Evolutionary conservation across 2,888 invertebrate genomes (phyloP).

Genomic region (Baronia brevicornis): DNA sequence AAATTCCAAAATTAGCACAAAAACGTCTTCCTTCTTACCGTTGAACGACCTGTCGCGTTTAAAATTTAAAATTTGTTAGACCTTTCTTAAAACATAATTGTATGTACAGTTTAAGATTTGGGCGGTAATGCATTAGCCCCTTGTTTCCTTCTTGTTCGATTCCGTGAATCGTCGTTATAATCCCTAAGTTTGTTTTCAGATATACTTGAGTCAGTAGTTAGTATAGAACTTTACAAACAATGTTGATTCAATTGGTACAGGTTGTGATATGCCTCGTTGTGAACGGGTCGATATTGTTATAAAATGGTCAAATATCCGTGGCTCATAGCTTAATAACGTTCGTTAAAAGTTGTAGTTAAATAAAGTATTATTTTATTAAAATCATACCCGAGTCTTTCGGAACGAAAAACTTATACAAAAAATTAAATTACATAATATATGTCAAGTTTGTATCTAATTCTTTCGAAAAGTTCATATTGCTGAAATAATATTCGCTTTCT

Average conservation of each 20-base stretch:
- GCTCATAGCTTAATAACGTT: conserved; percentile 71
- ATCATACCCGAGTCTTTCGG: conserved; percentile 63
- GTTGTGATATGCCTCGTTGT: conserved; percentile 75
- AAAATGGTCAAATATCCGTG: conserved; percentile 70
- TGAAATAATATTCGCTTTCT: conserved; percentile 52
- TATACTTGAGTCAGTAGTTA: conserved; percentile 72
- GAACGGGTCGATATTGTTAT: conserved; percentile 75
- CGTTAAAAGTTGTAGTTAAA: conserved; percentile 72
- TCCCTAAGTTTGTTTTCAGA: conserved; percentile 72
- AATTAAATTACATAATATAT: conserved; percentile 54
- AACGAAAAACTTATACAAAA: conserved; percentile 68
- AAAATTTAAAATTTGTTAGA: conserved; percentile 67
- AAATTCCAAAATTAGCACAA: conserved; percentile 61
- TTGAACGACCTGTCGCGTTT: conserved; percentile 68
- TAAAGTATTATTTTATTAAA: conserved; percentile 70
- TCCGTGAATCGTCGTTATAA: conserved; percentile 72
- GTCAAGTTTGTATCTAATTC: conserved; percentile 58
- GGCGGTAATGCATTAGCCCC: conserved; percentile 61
- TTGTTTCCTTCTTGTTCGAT: conserved; percentile 70
- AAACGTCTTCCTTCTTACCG: conserved; percentile 74
- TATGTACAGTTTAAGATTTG: conserved; percentile 70
- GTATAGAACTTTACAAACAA: conserved; percentile 75
- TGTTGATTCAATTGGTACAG: conserved; percentile 76
- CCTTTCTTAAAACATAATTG: conserved; percentile 63
- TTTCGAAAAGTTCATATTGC: conserved; percentile 53